phyloP scores from a whole-genome alignment of 2,888 invertebrate genomes.

The Andrena camellia region DNA sequence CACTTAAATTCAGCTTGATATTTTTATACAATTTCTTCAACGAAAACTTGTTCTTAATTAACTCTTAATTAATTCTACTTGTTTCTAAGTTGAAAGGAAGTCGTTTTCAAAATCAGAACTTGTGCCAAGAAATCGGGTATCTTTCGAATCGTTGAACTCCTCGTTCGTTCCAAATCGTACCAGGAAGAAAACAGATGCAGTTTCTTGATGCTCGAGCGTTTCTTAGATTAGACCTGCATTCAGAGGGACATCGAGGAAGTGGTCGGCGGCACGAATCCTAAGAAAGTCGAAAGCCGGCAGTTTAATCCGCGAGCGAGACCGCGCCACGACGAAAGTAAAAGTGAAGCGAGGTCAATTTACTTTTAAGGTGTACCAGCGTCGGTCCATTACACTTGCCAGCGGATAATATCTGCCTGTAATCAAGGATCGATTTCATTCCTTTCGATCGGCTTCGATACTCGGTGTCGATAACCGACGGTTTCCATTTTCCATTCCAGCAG shows the following conservation, averaged over 20 bases:
- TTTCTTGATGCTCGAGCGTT: too few species aligned
- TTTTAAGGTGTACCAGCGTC: constrained; percentile 58
- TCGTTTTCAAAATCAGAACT: not conserved
- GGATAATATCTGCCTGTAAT: constrained; percentile 59
- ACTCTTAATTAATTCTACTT: too few species aligned
- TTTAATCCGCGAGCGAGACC: constrained; percentile 5
- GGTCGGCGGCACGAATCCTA: constrained; percentile 10
- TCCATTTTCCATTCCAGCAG: constrained; percentile 40
- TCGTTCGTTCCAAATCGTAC: not conserved
- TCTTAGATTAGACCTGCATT: not conserved
- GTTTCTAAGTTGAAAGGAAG: too few species aligned
- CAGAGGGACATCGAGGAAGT: constrained; percentile 18
- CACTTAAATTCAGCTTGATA: too few species aligned
- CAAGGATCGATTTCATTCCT: constrained; percentile 58
- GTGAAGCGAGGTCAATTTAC: constrained; percentile 71
- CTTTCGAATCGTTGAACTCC: not conserved
- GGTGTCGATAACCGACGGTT: constrained; percentile 36
- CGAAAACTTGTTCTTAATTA: too few species aligned
- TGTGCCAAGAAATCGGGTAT: not conserved
- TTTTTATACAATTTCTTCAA: too few species aligned
- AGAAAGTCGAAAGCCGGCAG: constrained; percentile 22
- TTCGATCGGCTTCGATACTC: constrained; percentile 37
- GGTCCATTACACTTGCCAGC: constrained; percentile 45
- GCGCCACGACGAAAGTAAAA: constrained; percentile 72
- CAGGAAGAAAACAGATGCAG: not conserved